These are phyloP conservation scores for Pionites leucogaster DNA, from an alignment of 2,113 vertebrate genomes.

Conservation along the genomic window DNA sequence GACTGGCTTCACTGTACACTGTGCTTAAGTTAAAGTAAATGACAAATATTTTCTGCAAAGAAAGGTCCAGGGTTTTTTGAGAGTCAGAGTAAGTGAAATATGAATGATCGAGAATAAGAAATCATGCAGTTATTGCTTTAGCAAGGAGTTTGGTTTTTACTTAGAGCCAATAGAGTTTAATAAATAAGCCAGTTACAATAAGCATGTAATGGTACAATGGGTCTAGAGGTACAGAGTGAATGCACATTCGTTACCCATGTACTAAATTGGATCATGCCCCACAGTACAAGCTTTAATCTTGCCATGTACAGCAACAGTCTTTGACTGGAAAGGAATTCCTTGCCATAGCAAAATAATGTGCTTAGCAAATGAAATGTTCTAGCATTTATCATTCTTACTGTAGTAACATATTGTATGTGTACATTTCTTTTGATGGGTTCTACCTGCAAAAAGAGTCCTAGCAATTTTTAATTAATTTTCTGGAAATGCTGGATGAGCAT, in stretches of 20 bases:
- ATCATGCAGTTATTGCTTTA: not conserved
- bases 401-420: not conserved
- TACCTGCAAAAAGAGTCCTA: not conserved
- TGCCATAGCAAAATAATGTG: not conserved
- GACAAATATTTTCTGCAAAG: not conserved
- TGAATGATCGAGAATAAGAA: not conserved
- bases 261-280: not conserved
- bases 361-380: not conserved
- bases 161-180: not conserved
- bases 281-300: not conserved
- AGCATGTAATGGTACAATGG: no score
- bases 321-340: not conserved
- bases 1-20: not conserved
- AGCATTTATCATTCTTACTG: not conserved
- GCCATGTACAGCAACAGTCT: not conserved
- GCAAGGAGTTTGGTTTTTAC: not conserved
- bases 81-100: not conserved
- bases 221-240: not conserved
- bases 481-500: not conserved
- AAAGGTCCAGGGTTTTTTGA: not conserved
- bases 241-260: accelerated
- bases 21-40: not conserved
- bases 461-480: not conserved
- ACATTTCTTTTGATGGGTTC: not conserved
- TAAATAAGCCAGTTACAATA: not conserved